Evolutionary conservation across 2,888 invertebrate species (phyloP), one percentile per base, ranked within the genome.

Genomic region (Macaria notata): DNA sequence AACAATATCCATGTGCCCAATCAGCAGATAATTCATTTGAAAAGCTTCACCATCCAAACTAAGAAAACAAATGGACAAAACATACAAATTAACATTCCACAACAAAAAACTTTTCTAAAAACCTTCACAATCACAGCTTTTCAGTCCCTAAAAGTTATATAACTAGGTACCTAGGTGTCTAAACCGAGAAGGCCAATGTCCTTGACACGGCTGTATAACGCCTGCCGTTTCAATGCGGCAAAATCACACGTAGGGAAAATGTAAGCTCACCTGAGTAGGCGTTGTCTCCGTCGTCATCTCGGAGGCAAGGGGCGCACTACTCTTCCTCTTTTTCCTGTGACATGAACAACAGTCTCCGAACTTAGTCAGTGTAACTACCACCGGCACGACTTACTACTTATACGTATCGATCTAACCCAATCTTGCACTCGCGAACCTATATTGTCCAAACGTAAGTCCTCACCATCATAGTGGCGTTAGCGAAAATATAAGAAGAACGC

Each of bases 231-330:
- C 69, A 72, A 69, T 79, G 81, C 79, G 80, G 79, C 79, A 79
- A 78, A 76, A 64, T 51, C 54, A 42, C 56, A n/a, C 41, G 54
- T 29, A 52, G 54, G 41, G 53, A 50, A 29, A 9, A 41, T 38
- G 54, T 50, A 46, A 43, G 49, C 78, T 70, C 70, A 92, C 92
- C 92, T 92, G 92, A 63, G 83, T 91, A 70, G 90, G 92, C 84
- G 88, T 88, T 74, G 92, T 91, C 69, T 92, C 92, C 64, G 92
- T 92, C 68, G 92, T 92, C 92, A 92, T 92, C 64, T 84, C 83
- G 75, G 72, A 83, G 62, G 76, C 66, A 65, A 83, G 79, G 68
- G 84, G 83, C 64, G 85, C 69, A 66, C 85, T 87, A 85, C 76
- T 86, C 82, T 73, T 80, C 80, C 76, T 86, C 83, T 73, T 79